phyloP scores from a whole-genome alignment of 64 coral and sea anemone genomes.

The Dendrophyllia cribrosa region DNA sequence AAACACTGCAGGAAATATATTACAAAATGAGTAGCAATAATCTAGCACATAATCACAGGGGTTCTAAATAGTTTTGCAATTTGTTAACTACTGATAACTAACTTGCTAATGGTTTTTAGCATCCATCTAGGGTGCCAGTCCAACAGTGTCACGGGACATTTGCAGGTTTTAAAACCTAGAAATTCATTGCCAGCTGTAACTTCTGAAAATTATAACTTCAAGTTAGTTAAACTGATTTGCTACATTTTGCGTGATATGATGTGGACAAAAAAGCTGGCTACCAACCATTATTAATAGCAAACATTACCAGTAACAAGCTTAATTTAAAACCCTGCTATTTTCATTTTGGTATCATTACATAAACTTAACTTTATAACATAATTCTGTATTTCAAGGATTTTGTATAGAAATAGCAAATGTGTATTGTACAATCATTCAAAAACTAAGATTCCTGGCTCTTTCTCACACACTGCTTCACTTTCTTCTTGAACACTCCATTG shows the following conservation, averaged over 20 bases:
- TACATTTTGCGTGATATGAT: too few species aligned
- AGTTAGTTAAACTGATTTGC: too few species aligned
- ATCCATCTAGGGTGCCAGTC: too few species aligned
- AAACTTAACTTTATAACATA: neutral
- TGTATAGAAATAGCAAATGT: neutral
- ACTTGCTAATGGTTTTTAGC: too few species aligned
- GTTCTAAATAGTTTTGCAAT: neutral
- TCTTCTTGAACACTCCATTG: constrained; percentile 87
- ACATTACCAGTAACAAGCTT: neutral
- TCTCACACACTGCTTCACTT: constrained; percentile 89
- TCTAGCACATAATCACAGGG: neutral
- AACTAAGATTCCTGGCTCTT: constrained; percentile 73
- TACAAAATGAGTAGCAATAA: neutral
- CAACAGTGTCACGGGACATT: too few species aligned
- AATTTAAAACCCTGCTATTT: neutral
- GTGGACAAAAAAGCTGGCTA: too few species aligned
- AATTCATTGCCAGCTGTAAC: too few species aligned
- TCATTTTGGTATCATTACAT: neutral
- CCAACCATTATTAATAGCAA: too few species aligned
- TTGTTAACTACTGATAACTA: too few species aligned
- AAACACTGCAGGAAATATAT: neutral
- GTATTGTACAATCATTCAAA: constrained; percentile 1
- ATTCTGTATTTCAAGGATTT: neutral
- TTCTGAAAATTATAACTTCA: too few species aligned
- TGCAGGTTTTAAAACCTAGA: too few species aligned